phyloP scores from a whole-genome alignment of 2,797 vertebrate species.

The Octomys mimax region DNA sequence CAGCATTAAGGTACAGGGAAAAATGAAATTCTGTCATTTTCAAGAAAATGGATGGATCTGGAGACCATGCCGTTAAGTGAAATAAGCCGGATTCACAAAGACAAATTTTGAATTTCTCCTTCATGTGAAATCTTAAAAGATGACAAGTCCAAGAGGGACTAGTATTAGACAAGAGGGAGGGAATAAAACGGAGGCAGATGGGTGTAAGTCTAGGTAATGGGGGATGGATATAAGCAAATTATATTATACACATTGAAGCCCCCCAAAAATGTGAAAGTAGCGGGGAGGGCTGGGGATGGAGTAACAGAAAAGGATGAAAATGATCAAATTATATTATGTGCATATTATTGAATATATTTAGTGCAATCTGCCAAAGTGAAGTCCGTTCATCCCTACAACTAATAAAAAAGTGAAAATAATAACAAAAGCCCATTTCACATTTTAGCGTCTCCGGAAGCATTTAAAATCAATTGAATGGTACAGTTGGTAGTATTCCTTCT shows the following conservation, averaged over 20 bases:
- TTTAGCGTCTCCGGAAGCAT: slow-evolving; percentile 21
- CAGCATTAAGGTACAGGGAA: neutral
- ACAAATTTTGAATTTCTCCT: neutral
- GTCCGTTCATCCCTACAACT: neutral
- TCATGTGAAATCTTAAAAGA: neutral
- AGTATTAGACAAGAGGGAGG: neutral
- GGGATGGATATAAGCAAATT: neutral
- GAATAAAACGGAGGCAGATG: neutral
- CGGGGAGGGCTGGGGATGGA: neutral
- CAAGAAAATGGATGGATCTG: neutral
- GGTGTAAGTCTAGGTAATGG: neutral
- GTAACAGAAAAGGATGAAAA: neutral
- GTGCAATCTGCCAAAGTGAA: neutral
- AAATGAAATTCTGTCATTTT: neutral
- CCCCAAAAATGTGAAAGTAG: neutral
- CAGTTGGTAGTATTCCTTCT: neutral
- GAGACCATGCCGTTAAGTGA: neutral
- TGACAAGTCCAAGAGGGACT: neutral
- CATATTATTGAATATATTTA: neutral
- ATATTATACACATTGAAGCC: neutral
- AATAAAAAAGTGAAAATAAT: neutral
- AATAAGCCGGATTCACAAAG: neutral
- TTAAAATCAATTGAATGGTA: slow-evolving; percentile 5
- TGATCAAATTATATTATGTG: neutral
- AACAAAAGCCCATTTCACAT: neutral